Percentiles rank a stretch among this genome's conserved stretches.
Conservation (phyloP, 2,797 vertebrate genomes). For the Propithecus deckenii region DNA sequence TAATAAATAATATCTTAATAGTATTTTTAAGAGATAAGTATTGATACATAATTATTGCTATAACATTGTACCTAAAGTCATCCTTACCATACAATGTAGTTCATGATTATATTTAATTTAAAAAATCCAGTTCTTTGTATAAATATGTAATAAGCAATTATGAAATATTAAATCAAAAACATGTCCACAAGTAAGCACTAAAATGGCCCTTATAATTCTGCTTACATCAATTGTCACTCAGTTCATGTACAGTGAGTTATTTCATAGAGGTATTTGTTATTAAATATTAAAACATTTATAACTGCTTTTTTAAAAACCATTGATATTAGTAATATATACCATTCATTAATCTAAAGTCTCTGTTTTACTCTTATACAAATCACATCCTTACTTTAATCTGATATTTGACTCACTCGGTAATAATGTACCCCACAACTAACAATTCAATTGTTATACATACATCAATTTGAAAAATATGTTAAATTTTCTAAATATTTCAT, state of each 20-base stretch:
- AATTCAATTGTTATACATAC: not conserved
- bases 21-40: slow-evolving; percentile 3
- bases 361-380: not conserved
- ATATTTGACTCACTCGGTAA: not conserved
- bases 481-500: slow-evolving; percentile 9
- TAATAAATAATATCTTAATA: not conserved
- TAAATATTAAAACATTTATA: not conserved
- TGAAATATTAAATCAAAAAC: not conserved
- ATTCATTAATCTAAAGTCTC: not conserved
- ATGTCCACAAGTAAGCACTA: not conserved
- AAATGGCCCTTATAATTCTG: not conserved
- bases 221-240: not conserved
- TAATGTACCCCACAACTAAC: not conserved
- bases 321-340: not conserved
- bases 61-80: not conserved
- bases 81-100: not conserved
- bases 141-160: not conserved
- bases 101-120: not conserved
- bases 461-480: not conserved
- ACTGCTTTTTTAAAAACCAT: not conserved
- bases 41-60: not conserved
- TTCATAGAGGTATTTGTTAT: not conserved
- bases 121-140: not conserved
- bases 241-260: not conserved
- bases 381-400: not conserved